phyloP scores from a whole-genome alignment of 2,113 vertebrate species.

The Rattus rattus region DNA sequence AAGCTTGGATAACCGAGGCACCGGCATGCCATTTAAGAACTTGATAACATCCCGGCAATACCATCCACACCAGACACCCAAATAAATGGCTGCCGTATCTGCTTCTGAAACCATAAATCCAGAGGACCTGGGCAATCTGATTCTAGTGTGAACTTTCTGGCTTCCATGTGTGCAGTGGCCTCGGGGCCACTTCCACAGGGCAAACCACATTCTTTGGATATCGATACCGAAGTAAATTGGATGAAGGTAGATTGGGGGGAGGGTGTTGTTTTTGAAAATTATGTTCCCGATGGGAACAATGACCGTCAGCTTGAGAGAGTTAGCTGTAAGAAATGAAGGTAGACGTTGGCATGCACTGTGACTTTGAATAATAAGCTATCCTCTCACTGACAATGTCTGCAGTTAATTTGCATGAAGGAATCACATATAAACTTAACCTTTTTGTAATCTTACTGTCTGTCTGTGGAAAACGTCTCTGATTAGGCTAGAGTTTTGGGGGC shows the following conservation, averaged over 20 bases:
- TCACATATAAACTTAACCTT: not conserved
- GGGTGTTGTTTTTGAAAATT: not conserved
- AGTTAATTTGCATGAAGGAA: conserved; percentile 27
- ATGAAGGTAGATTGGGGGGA: not conserved
- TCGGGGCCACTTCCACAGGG: not conserved
- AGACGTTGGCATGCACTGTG: not conserved
- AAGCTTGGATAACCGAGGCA: not conserved
- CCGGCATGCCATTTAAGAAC: not conserved
- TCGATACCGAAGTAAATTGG: conserved; percentile 1
- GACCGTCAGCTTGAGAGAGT: not conserved
- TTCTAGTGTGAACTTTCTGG: not conserved
- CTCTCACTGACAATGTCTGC: not conserved
- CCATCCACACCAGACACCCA: accelerated
- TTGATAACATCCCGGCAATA: not conserved
- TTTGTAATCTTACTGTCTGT: conserved; percentile 9
- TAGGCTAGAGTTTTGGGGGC: not conserved
- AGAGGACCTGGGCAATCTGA: not conserved
- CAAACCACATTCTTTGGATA: not conserved
- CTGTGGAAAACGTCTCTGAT: conserved; percentile 29
- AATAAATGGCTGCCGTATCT: not conserved
- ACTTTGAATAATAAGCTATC: not conserved
- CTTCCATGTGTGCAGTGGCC: not conserved
- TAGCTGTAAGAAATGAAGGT: not conserved
- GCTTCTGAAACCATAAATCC: not conserved
- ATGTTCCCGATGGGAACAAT: not conserved